phyloP scores from a whole-genome alignment of 2,888 invertebrate genomes.

The Spodoptera picta region DNA sequence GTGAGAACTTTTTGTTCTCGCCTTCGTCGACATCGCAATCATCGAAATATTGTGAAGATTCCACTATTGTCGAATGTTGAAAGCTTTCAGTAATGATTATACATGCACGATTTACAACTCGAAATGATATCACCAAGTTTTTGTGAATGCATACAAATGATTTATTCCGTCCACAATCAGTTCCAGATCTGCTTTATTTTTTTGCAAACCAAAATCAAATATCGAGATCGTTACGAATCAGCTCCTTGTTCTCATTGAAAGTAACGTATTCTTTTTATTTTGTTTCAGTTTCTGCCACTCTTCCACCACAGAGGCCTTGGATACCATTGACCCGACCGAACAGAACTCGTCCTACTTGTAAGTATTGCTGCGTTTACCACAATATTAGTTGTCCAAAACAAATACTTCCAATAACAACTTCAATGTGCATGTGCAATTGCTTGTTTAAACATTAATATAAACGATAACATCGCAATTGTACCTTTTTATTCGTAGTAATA shows the following conservation, averaged over 20 bases:
- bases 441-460: slow-evolving; percentile 60
- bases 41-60: slow-evolving; percentile 49
- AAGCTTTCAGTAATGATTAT: slow-evolving; percentile 49
- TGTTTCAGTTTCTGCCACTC: slow-evolving; percentile 95
- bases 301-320: slow-evolving; percentile 98
- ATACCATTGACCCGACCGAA: slow-evolving; percentile 96
- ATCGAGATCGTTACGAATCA: slow-evolving; percentile 23
- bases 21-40: slow-evolving; percentile 13
- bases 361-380: slow-evolving; percentile 65
- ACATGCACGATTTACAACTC: slow-evolving; percentile 59
- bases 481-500: slow-evolving; percentile 60
- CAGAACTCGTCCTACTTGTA: slow-evolving; percentile 96
- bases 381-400: slow-evolving; percentile 40
- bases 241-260: slow-evolving; percentile 17
- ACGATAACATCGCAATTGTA: slow-evolving; percentile 59
- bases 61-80: slow-evolving; percentile 37
- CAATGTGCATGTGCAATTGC: slow-evolving; percentile 40
- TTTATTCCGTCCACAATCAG: slow-evolving; percentile 46
- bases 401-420: slow-evolving; percentile 47
- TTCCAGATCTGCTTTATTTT: slow-evolving; percentile 41
- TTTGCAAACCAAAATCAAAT: slow-evolving; percentile 38
- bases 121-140: slow-evolving; percentile 46
- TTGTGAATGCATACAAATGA: slow-evolving; percentile 44
- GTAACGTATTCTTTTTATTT: slow-evolving; percentile 66
- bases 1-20: slow-evolving; percentile 56